These are phyloP conservation scores for Caenorhabditis sinica DNA, from an alignment of 2,888 invertebrate species.

Conservation along the genomic window DNA sequence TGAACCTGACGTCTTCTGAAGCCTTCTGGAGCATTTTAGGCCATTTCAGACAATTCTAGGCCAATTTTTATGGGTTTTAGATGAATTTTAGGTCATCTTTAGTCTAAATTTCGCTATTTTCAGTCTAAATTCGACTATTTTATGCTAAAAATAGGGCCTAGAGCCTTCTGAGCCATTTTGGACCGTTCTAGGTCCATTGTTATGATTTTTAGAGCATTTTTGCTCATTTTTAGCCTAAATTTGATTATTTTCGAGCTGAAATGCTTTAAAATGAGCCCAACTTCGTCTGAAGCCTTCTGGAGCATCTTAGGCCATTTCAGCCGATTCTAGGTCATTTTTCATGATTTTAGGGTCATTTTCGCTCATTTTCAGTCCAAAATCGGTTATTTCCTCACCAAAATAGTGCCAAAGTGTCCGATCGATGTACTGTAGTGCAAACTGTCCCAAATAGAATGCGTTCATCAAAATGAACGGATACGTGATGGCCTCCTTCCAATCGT, in stretches of 20 bases:
- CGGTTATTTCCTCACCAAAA: constrained; percentile 61
- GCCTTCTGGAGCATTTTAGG: neutral
- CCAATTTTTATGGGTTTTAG: neutral
- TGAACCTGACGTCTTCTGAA: neutral
- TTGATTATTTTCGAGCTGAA: neutral
- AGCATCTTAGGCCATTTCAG: too few relatives aligned
- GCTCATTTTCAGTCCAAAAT: neutral
- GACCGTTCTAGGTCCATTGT: too few relatives aligned
- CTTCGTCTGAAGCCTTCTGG: neutral
- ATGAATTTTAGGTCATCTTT: neutral
- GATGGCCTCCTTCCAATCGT: constrained; percentile 48
- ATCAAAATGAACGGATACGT: constrained; percentile 71
- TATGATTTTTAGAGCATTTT: too few relatives aligned
- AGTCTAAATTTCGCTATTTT: neutral
- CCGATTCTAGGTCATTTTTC: neutral
- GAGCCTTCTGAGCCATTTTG: too few relatives aligned
- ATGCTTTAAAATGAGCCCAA: too few relatives aligned
- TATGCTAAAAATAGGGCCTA: too few relatives aligned
- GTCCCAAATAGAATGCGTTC: constrained; percentile 77
- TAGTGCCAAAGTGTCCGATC: constrained; percentile 71
- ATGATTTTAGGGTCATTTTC: too few relatives aligned
- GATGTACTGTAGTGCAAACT: constrained; percentile 71
- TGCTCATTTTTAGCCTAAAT: too few relatives aligned
- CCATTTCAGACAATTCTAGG: too few relatives aligned
- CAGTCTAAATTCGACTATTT: neutral